These are phyloP conservation scores for Arenaria interpres DNA, from an alignment of 2,113 vertebrate genomes.

Conservation along the genomic window DNA sequence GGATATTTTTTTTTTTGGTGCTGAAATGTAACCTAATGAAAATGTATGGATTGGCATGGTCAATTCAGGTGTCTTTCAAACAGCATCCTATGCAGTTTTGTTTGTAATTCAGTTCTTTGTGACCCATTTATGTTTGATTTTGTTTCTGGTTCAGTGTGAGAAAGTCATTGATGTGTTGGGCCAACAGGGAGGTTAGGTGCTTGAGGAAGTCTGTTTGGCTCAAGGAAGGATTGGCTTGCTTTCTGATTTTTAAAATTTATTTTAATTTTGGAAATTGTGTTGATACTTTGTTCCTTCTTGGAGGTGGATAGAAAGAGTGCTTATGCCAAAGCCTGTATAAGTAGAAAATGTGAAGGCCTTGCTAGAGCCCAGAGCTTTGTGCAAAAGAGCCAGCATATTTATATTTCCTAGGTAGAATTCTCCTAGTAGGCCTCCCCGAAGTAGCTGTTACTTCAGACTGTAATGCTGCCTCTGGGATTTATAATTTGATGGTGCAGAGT, in stretches of 20 bases:
- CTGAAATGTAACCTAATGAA: not conserved
- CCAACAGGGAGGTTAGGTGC: not conserved
- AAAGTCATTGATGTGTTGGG: not conserved
- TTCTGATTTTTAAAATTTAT: not conserved
- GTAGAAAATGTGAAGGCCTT: not conserved
- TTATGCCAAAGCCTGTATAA: not conserved
- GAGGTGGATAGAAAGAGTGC: not conserved
- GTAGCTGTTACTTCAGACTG: not conserved
- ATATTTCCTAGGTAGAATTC: not conserved
- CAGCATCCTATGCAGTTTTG: not conserved
- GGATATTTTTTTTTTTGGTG: not conserved
- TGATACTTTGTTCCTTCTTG: not conserved
- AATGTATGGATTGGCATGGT: not conserved
- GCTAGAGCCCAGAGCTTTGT: not conserved
- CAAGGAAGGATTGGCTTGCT: not conserved
- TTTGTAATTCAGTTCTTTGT: not conserved
- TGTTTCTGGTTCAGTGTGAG: not conserved
- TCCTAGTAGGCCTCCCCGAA: not conserved
- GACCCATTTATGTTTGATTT: not conserved
- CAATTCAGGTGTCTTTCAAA: not conserved
- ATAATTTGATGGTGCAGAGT: not conserved
- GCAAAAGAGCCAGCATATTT: not conserved
- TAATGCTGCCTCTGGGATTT: not conserved
- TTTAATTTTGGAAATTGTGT: not conserved
- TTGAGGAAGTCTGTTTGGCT: not conserved